Evolutionary conservation across 1,140 invertebrate species (phyloP).

Genomic region (Eupristina koningsbergeri): DNA sequence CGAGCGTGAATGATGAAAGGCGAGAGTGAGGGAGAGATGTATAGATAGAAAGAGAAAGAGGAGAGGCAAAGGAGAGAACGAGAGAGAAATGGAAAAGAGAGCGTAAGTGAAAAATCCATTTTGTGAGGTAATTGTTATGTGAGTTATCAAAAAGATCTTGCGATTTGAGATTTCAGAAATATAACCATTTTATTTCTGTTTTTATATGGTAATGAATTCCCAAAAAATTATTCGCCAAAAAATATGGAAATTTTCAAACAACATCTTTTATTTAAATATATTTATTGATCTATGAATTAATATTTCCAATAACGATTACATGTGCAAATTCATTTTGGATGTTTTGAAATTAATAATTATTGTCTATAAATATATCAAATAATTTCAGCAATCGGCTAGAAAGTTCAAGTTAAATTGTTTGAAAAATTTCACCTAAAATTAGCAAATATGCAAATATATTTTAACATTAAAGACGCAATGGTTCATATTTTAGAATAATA

Average conservation of each 20-base stretch:
- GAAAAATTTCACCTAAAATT: background rate
- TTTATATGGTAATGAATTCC: no score
- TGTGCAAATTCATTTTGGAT: no score
- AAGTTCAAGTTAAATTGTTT: background rate
- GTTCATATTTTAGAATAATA: background rate
- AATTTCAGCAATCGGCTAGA: background rate
- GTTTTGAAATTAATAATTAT: background rate
- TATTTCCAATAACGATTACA: no score
- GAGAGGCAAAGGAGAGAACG: background rate
- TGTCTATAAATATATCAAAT: background rate
- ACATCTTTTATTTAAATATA: background rate
- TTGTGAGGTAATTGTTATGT: constrained; percentile 41
- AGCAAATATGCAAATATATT: no score
- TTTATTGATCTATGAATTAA: no score
- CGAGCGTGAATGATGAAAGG: constrained; percentile 14
- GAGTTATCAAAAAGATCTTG: constrained; percentile 6
- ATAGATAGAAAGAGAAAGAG: background rate
- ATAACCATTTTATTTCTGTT: background rate
- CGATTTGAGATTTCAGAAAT: background rate
- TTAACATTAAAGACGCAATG: background rate
- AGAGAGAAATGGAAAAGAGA: constrained; percentile 11
- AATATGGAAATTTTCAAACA: background rate
- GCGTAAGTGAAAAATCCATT: constrained; percentile 25
- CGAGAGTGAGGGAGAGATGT: background rate
- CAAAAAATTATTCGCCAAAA: no score